Evolutionary conservation across 2,888 invertebrate species (phyloP), one percentile per base, ranked within the genome.

Genomic region (Galeopsomyia nigrocyanea): DNA sequence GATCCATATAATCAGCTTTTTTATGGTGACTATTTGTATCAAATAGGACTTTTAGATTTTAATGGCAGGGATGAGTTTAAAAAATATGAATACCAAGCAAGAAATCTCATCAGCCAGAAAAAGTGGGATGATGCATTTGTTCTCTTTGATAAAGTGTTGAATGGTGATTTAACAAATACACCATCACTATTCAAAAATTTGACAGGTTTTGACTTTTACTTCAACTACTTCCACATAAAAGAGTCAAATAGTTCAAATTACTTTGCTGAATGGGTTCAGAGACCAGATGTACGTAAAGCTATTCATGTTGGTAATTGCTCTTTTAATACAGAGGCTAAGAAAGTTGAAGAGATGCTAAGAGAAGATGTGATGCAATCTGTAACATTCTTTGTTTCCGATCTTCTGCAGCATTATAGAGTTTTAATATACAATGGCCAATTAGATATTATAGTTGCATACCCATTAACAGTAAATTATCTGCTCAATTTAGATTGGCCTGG

Each of bases 381-480:
- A 9, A 93, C 94, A 7, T 90, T 90, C 0, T 92, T 92, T 90
- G 87, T 95, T 68, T 88, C 90, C 0, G 92, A 92, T 78, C 86
- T 95, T 0, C 82, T 94, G 0, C 88, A 91, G 50, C 86, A 91
- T 78, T 94, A 93, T 80, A 88, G 89, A 83, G 91, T 95, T 17
- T 89, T 97, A 57, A 89, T 96, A 74, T 97, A 97, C 84, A 96
- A 92, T 82, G 97, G 97, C 0, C 97, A 97, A 82, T 84, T 97
- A 76, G 97, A 98, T 84, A 93, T 97, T 16, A 95, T 97, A 76
- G 94, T 96, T 0, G 95, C 96, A 0, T 95, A 95, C 86, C 95
- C 96, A 0, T 83, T 95, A 63, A 96, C 96, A 0, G 89, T 93
- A 21, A 93, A 93, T 82, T 96, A 94, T 84, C 87, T 97, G 46